Evolutionary conservation across 2,797 vertebrate species (phyloP).

Genomic region (Hyperoplus immaculatus): DNA sequence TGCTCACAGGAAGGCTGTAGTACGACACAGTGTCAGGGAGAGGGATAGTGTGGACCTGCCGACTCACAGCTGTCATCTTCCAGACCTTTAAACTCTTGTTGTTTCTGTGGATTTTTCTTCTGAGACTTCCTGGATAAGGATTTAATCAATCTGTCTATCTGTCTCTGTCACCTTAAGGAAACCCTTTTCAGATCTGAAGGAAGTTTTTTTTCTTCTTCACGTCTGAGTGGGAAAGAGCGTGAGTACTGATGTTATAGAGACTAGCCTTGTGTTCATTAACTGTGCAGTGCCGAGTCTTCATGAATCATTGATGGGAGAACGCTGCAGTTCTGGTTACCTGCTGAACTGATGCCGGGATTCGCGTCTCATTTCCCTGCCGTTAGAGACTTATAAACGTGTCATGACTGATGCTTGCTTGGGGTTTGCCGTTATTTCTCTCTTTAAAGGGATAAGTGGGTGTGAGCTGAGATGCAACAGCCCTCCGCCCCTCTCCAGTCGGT

Average conservation of each 20-base stretch:
- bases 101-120: slow-evolving; percentile 66
- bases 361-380: slow-evolving; percentile 41
- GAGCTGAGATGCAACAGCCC: slow-evolving; percentile 73
- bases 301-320: slow-evolving; percentile 78
- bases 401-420: slow-evolving; percentile 31
- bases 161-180: slow-evolving; percentile 44
- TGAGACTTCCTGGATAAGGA: slow-evolving; percentile 43
- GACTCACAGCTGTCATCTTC: slow-evolving; percentile 67
- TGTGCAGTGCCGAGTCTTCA: slow-evolving; percentile 58
- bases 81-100: slow-evolving; percentile 44
- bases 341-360: slow-evolving; percentile 53
- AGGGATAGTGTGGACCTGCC: slow-evolving; percentile 65
- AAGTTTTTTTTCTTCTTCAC: slow-evolving; percentile 43
- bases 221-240: slow-evolving; percentile 59
- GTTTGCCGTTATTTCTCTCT: slow-evolving; percentile 65
- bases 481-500: slow-evolving; percentile 61
- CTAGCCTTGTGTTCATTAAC: slow-evolving; percentile 73
- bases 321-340: slow-evolving; percentile 72
- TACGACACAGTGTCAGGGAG: slow-evolving; percentile 73
- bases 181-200: slow-evolving; percentile 39
- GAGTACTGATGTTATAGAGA: slow-evolving; percentile 66
- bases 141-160: slow-evolving; percentile 37
- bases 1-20: slow-evolving; percentile 72
- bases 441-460: slow-evolving; percentile 73
- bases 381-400: slow-evolving; percentile 53